These are phyloP conservation scores for Pangasius macronema DNA, from an alignment of 2,797 vertebrate species.

Conservation along the genomic window DNA sequence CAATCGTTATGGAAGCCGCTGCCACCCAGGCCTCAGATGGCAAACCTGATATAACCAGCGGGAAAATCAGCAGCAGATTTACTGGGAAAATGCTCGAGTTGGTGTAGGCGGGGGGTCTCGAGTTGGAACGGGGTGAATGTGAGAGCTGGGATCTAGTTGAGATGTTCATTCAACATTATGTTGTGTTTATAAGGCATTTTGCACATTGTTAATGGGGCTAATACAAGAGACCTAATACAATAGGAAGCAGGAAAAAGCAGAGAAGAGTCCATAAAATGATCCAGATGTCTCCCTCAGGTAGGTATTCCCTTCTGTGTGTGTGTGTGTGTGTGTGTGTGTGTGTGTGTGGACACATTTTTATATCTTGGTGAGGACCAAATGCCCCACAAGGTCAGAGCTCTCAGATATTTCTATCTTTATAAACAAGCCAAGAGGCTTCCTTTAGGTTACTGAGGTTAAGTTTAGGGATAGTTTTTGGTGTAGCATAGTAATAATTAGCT, in stretches of 20 bases:
- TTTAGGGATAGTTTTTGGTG: background rate
- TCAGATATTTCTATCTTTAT: no score
- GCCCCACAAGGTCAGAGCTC: background rate
- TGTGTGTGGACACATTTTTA: background rate
- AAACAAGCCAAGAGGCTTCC: background rate
- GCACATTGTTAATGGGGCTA: background rate
- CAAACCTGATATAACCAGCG: background rate
- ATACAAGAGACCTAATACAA: background rate
- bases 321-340: background rate
- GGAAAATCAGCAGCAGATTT: slow-evolving; percentile 3
- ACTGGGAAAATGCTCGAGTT: background rate
- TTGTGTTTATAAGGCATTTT: background rate
- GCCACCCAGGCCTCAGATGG: background rate
- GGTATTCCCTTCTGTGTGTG: background rate
- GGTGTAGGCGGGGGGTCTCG: background rate
- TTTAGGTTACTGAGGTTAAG: background rate
- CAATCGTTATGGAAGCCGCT: background rate
- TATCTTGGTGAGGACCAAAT: background rate
- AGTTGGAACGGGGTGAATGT: no score
- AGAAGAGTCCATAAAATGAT: slow-evolving; percentile 17
- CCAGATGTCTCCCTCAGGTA: slow-evolving; percentile 12
- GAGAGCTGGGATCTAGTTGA: background rate
- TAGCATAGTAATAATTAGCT: background rate
- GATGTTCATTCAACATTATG: background rate
- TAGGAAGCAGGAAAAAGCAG: background rate